Evolutionary conservation across 2,888 invertebrate genomes (phyloP), one percentile per base, ranked within the genome.

Genomic region (Drosophila conformis): DNA sequence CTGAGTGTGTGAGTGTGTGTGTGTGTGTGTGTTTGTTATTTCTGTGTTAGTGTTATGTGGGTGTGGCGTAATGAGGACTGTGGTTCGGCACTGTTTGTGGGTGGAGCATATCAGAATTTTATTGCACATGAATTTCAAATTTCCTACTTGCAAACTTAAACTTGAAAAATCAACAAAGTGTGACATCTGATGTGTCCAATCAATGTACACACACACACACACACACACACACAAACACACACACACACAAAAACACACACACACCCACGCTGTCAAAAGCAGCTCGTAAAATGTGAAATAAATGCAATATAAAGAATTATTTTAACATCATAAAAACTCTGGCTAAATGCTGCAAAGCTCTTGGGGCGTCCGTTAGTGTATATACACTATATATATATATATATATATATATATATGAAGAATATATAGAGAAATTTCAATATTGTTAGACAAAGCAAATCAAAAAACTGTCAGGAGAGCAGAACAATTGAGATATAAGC

Each of bases 101-200:
- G 27, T 49, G 31, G 40, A 61, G 72, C 57, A 71, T 74, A 79
- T 76, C 77, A 72, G 76, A 74, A 71, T 83, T 81, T 71, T 74
- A 83, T 79, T 77, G 83, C 77, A 76, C 76, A 79, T 79, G 69
- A 79, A 83, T 81, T 79, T 71, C 54, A 76, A 76, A 80, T 75
- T 64, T 61, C 31, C 63, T 67, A 27, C 75, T 75, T 54, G 36
- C 67, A 57, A 51, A 70, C 61, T 70, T 72, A 69, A 25, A 58
- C 61, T 65, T 49, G 53, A 35, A 63, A 76, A 71, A 78, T 78
- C 76, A 73, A 76, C 53, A 71, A 67, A 71, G 53, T 80, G 78
- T 67, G 66, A 72, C 75, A 78, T 56, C 62, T 78, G 71, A 71
- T 68, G 59, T 56, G 61, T 36, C 62, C 71, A 61, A 67, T 48